These are phyloP conservation scores for Dinothrombium tinctorium DNA, from an alignment of 1,140 invertebrate species.

Conservation along the genomic window DNA sequence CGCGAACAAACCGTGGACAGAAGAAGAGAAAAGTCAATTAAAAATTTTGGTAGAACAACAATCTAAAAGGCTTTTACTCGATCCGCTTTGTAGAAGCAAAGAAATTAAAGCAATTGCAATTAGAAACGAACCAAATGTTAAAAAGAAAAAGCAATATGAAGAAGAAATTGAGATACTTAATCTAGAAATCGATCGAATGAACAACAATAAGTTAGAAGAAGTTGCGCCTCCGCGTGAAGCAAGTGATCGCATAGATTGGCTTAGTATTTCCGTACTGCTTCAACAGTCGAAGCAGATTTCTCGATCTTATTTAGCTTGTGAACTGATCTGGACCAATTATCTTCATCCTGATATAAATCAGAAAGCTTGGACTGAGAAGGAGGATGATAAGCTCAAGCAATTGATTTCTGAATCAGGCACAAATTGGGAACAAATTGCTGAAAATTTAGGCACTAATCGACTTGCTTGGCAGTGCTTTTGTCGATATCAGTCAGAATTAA, in stretches of 20 bases:
- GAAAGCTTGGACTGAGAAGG: conserved; percentile 10
- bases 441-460: conserved; percentile 5
- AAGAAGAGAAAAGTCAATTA: background rate
- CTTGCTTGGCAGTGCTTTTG: conserved; percentile 11
- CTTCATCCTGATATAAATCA: conserved; percentile 10
- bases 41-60: background rate
- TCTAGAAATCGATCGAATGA: conserved; percentile 2
- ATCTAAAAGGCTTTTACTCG: too few relatives aligned
- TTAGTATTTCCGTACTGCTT: too few relatives aligned
- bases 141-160: too few relatives aligned
- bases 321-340: conserved; percentile 11
- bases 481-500: conserved; percentile 9
- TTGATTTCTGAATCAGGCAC: background rate
- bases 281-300: background rate
- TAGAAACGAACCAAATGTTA: too few relatives aligned
- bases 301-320: conserved; percentile 3
- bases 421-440: conserved; percentile 11
- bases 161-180: background rate
- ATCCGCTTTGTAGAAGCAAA: too few relatives aligned
- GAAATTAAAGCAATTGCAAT: too few relatives aligned
- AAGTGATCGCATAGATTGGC: conserved; percentile 8
- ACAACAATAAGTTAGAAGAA: background rate
- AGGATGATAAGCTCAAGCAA: conserved; percentile 6
- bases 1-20: conserved; percentile 3
- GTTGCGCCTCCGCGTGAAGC: background rate